Conservation (phyloP, 2,113 vertebrate species). For the Globicephala melas region DNA sequence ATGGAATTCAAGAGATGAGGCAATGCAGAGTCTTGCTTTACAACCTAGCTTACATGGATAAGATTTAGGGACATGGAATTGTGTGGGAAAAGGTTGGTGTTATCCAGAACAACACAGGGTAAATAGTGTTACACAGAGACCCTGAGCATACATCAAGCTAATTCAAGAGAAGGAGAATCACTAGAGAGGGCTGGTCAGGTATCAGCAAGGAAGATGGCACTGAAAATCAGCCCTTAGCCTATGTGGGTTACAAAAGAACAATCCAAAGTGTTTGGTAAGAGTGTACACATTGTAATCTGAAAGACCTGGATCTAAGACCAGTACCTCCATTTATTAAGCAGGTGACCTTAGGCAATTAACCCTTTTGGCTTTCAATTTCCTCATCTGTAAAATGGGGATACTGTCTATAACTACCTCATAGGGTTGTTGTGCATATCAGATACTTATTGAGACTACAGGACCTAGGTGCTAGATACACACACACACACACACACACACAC, state of each 20-base stretch:
- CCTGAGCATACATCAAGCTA: not conserved
- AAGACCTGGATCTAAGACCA: not conserved
- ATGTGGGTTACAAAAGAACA: not conserved
- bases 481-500: not conserved
- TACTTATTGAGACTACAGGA: not conserved
- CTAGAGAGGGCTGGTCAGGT: not conserved
- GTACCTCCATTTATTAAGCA: not conserved
- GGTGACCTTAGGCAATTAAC: not conserved
- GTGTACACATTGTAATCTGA: not conserved
- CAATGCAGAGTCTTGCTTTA: not conserved
- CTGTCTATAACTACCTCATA: not conserved
- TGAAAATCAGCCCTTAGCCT: not conserved
- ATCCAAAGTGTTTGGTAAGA: not conserved
- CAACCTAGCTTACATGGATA: not conserved
- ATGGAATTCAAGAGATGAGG: not conserved
- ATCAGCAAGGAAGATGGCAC: not conserved
- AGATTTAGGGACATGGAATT: not conserved
- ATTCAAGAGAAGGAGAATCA: not conserved
- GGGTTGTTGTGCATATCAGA: not conserved
- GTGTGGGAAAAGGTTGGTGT: not conserved
- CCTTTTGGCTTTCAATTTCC: not conserved
- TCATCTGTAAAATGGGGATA: not conserved
- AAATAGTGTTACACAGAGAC: not conserved
- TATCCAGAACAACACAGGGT: not conserved
- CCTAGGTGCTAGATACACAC: not conserved